Conservation (phyloP, 1,140 invertebrate species). For the Sminthurinus signatus region DNA sequence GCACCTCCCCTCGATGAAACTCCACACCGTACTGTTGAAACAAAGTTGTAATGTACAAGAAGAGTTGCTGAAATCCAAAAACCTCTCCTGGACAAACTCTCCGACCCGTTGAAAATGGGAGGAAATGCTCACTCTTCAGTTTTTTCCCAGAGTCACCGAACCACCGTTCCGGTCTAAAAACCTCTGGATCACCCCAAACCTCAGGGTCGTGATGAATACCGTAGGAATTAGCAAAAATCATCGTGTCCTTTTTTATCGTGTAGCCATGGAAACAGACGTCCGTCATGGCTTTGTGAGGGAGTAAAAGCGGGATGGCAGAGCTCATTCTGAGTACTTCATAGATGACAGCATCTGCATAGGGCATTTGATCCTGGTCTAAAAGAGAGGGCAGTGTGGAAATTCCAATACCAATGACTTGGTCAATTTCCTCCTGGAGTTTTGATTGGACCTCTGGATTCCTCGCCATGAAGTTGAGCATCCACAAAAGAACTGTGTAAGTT, state of each 20-base stretch:
- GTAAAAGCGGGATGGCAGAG: too few species aligned
- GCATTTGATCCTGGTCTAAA: too few species aligned
- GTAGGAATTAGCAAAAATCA: slow-evolving; percentile 44
- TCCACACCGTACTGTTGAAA: slow-evolving; percentile 47
- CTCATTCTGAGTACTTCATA: too few species aligned
- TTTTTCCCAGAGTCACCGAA: slow-evolving; percentile 28
- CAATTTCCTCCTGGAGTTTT: too few species aligned
- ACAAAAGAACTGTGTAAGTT: too few species aligned
- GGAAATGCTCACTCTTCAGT: slow-evolving; percentile 4
- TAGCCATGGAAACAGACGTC: too few species aligned
- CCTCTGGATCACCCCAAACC: slow-evolving; percentile 41
- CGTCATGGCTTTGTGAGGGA: too few species aligned
- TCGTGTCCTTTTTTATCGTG: slow-evolving; percentile 44
- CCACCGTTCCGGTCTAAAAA: slow-evolving; percentile 43
- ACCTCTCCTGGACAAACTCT: slow-evolving; percentile 46
- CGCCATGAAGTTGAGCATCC: too few species aligned
- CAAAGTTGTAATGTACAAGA: slow-evolving; percentile 47
- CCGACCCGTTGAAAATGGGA: slow-evolving; percentile 40
- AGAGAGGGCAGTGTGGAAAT: too few species aligned
- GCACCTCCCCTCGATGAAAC: slow-evolving; percentile 31
- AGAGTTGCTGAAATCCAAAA: slow-evolving; percentile 48
- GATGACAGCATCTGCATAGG: too few species aligned
- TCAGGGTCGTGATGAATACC: not conserved
- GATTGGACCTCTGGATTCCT: too few species aligned
- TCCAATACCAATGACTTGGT: too few species aligned